A percentile compares a stretch with the other conserved stretches of the same genome.
Conservation (phyloP, 2,113 vertebrate genomes). For the Salvelinus namaycush region DNA sequence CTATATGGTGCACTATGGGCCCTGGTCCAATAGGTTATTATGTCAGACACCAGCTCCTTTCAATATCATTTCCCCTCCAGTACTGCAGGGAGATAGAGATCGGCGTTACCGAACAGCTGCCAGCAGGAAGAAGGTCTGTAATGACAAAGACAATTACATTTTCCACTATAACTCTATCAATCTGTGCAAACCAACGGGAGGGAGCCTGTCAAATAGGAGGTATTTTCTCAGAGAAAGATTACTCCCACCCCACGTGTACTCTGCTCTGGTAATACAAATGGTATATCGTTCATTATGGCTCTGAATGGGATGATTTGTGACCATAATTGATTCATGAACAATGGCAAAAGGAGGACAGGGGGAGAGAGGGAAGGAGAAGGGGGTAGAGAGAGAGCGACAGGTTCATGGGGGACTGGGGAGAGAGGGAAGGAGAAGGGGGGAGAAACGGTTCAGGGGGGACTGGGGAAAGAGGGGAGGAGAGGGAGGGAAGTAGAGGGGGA, state of each 20-base stretch:
- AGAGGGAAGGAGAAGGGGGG: not conserved
- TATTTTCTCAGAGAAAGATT: slow-evolving; percentile 43
- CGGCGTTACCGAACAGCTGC: too few relatives aligned
- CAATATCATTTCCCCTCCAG: too few relatives aligned
- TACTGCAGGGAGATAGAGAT: too few relatives aligned
- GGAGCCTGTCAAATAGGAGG: slow-evolving; percentile 40
- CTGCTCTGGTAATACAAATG: slow-evolving; percentile 45
- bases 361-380: slow-evolving; percentile 14
- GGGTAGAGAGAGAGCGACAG: not conserved
- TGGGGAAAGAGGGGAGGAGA: too few relatives aligned
- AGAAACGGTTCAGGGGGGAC: too few relatives aligned
- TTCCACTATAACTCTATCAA: not conserved
- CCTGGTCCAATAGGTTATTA: too few relatives aligned
- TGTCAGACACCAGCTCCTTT: too few relatives aligned
- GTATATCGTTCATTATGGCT: slow-evolving; percentile 56
- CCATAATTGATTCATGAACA: slow-evolving; percentile 54
- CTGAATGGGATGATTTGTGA: slow-evolving; percentile 56
- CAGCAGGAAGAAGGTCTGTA: not conserved
- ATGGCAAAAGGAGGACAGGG: slow-evolving; percentile 37
- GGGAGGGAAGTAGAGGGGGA: too few relatives aligned
- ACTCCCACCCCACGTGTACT: slow-evolving; percentile 31
- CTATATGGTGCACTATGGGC: too few relatives aligned
- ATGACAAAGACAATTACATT: too few relatives aligned
- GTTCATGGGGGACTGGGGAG: too few relatives aligned
- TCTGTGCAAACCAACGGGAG: too few relatives aligned